Evolutionary conservation across 2,113 vertebrate species (phyloP), one percentile per base, ranked within the genome.

Genomic region (Bostrychus sinensis): DNA sequence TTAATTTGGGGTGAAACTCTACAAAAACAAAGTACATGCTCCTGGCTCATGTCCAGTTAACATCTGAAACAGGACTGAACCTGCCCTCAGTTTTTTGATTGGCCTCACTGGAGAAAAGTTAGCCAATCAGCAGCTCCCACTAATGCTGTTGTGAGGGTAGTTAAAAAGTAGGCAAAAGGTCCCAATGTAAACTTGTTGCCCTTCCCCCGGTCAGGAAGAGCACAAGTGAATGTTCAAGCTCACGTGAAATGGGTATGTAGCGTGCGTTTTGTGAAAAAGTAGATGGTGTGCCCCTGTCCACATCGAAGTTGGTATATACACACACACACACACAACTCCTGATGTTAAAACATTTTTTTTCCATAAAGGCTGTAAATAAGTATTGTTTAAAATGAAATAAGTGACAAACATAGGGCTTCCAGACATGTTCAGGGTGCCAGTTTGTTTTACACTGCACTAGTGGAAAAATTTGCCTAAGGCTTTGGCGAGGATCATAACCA

Each of bases 131-230:
- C 1, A 48, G 62, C 13, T 46, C 5, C 5, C 14, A 45, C 14
- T 28, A 14, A 6, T 1, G 3, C 17, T 66, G 70, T 82, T 66
- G 79, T 71, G 42, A 59, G 34, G 66, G 65, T 37, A 62, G 28
- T 25, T 38, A 19, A 61, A 74, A 91, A 76, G 64, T 91, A 81
- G 89, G 89, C 82, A 72, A 92, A 92, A 90, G 86, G 90, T 92
- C 84, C 64, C 60, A 68, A 14, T 48, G 57, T 61, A 77, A 82
- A 84, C 70, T 69, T 42, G 2, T 34, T 65, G n/a, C 79, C 79
- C 81, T 64, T 55, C 84, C 83, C 79, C 78, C 77, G 16, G 46
- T 26, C 5, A 7, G 26, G 12, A 19, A 37, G 53, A 68, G 56
- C 23, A 36, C 43, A 41, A 71, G 48, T 65, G 65, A 66, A 79